A percentile compares a stretch with the other conserved stretches of the same genome.
Evolutionary conservation across 2,797 vertebrate species (phyloP).

Genomic region (Girardinus metallicus): DNA sequence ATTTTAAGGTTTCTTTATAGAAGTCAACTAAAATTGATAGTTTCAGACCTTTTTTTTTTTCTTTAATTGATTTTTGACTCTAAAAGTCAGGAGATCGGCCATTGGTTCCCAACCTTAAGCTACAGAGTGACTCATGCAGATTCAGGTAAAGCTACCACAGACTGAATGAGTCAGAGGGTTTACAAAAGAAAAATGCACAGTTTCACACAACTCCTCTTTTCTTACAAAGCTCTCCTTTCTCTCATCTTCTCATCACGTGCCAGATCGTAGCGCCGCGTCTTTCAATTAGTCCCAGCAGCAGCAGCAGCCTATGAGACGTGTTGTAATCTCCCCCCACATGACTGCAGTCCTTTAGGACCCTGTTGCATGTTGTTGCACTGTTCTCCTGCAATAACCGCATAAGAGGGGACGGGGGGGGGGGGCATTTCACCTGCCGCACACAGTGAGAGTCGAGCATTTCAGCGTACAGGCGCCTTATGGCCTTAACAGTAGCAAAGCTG

Average conservation of each 20-base stretch:
- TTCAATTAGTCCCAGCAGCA: slow-evolving; percentile 7
- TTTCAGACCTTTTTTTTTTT: not conserved
- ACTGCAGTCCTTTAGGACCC: slow-evolving; percentile 34
- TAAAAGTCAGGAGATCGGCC: slow-evolving; percentile 23
- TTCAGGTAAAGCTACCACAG: slow-evolving; percentile 1
- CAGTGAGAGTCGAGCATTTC: slow-evolving; percentile 15
- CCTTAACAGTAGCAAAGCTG: not conserved
- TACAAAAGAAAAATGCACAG: not conserved
- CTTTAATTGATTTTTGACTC: not conserved
- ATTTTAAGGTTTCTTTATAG: not conserved
- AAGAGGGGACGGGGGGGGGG: slow-evolving; percentile 3
- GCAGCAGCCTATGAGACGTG: slow-evolving; percentile 5
- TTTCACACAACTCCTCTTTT: not conserved
- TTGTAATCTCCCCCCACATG: slow-evolving; percentile 32
- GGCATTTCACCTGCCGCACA: slow-evolving; percentile 23
- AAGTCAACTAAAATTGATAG: not conserved
- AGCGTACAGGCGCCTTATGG: slow-evolving; percentile 7
- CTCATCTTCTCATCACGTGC: not conserved
- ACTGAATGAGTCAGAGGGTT: not conserved
- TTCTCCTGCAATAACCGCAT: slow-evolving; percentile 8
- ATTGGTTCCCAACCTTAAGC: slow-evolving; percentile 17
- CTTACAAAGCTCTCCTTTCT: not conserved
- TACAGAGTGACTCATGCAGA: slow-evolving; percentile 18
- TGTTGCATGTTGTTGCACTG: slow-evolving; percentile 40
- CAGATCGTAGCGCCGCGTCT: slow-evolving; percentile 15